Percentiles rank a stretch among this genome's conserved stretches.
phyloP scores from a whole-genome alignment of 2,797 vertebrate species.

The Hafferia zeledoni region DNA sequence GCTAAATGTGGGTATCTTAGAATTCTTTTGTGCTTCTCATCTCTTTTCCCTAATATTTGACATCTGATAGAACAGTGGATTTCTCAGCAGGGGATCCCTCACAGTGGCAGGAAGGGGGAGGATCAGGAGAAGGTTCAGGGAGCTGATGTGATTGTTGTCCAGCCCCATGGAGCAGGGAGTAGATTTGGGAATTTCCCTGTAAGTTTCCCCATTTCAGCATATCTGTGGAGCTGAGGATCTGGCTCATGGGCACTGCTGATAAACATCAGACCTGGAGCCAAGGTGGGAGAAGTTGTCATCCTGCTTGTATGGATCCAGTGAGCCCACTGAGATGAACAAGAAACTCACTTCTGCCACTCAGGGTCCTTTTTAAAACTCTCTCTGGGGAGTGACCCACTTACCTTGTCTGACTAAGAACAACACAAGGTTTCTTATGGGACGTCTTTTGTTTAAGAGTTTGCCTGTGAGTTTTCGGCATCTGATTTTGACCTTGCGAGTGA shows the following conservation, averaged over 20 bases:
- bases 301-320: rapidly evolving
- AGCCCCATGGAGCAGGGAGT: background rate
- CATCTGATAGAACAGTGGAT: background rate
- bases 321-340: background rate
- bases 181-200: background rate
- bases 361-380: background rate
- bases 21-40: background rate
- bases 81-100: background rate
- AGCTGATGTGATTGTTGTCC: background rate
- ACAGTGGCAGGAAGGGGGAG: background rate
- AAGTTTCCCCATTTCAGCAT: background rate
- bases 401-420: background rate
- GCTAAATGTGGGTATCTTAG: background rate
- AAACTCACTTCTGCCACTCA: background rate
- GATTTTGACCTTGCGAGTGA: background rate
- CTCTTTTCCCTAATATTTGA: background rate
- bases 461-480: background rate
- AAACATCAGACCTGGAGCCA: background rate
- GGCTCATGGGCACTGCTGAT: background rate
- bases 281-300: background rate
- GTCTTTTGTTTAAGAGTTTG: background rate
- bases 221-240: background rate
- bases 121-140: background rate
- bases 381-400: background rate
- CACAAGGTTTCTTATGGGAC: background rate